Percentiles rank a stretch among this genome's conserved stretches.
Evolutionary conservation across 2,113 vertebrate species (phyloP).

Genomic region (Ophiodon elongatus): DNA sequence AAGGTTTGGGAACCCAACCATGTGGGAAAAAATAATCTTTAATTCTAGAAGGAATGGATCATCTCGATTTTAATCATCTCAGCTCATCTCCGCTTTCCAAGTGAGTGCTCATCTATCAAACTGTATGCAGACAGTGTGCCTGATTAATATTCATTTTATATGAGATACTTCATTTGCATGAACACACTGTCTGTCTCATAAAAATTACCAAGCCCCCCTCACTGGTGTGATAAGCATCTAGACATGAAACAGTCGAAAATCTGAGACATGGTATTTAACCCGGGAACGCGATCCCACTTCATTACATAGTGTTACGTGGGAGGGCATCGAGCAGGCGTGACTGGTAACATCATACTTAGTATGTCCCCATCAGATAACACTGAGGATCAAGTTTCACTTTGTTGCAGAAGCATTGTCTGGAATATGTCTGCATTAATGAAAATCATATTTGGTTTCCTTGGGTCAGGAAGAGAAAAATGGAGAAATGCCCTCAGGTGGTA

Average conservation of each 20-base stretch:
- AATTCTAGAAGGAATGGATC: constrained; percentile 41
- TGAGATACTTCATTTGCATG: constrained; percentile 77
- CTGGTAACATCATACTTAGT: constrained; percentile 68
- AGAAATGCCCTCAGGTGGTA: constrained; percentile 52
- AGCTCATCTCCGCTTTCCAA: constrained; percentile 68
- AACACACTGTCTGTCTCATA: constrained; percentile 71
- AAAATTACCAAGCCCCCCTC: constrained; percentile 65
- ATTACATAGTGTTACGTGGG: constrained; percentile 72
- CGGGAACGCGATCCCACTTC: constrained; percentile 68
- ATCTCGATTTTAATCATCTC: constrained; percentile 67
- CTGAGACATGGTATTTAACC: constrained; percentile 72
- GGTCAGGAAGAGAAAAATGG: constrained; percentile 62
- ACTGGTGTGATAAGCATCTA: constrained; percentile 72
- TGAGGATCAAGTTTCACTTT: constrained; percentile 67
- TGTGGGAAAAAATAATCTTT: constrained; percentile 51
- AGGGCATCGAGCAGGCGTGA: constrained; percentile 66
- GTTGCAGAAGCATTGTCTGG: constrained; percentile 44
- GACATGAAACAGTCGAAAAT: constrained; percentile 74
- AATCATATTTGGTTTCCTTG: constrained; percentile 63
- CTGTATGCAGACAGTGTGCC: constrained; percentile 64
- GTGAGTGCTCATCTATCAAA: constrained; percentile 73
- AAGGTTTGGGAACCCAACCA: constrained; percentile 25
- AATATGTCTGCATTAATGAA: constrained; percentile 58
- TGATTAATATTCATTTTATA: constrained; percentile 74
- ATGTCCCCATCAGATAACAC: constrained; percentile 69